Evolutionary conservation across 2,113 vertebrate species (phyloP), one percentile per base, ranked within the genome.

Genomic region (Zosterops borbonicus): DNA sequence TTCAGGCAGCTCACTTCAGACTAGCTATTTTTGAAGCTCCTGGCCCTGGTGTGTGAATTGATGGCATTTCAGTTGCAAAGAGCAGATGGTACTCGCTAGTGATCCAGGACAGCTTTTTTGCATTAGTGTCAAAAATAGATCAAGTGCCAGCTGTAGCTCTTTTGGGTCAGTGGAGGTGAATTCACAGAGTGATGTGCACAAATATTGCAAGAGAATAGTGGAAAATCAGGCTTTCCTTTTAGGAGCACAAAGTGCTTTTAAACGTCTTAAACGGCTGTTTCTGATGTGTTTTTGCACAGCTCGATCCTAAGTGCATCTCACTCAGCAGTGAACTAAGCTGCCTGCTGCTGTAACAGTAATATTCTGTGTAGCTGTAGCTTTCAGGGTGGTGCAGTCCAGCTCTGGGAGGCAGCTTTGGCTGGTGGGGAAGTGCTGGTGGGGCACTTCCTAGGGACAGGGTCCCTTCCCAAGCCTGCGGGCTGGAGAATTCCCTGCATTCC

Each of bases 41-140:
- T 86, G 90, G 92, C 90, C 92, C 80, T 50, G 55, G 76, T 70
- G 75, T 87, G 93, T 71, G 85, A 94, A 86, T 86, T 59, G 87
- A 75, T 89, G 92, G 85, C 85, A 69, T 92, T 96, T 93, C 55
- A 37, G 92, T 78, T 89, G 83, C 88, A 86, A 86, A 88, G 93
- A 96, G 93, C 94, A 96, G 95, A 96, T 95, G 93, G 94, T 59
- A 49, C 64, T 70, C 1, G 2, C 76, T 90, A 39, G 83, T 86
- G 85, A 96, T 92, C 93, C 88, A 90, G 95, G 92, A 88, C 90
- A 92, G 73, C 56, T 84, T 92, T 94, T 94, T 79, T 89, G 84
- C 95, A 88, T 95, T 95, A 59, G 84, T 58, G 89, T 87, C 67
- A 92, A 87, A 95, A 95, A 80, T 90, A 94, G 93, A 95, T 37